Evolutionary conservation across 2,113 vertebrate genomes (phyloP), one percentile per base, ranked within the genome.

Genomic region (Clarias macrocephalus): DNA sequence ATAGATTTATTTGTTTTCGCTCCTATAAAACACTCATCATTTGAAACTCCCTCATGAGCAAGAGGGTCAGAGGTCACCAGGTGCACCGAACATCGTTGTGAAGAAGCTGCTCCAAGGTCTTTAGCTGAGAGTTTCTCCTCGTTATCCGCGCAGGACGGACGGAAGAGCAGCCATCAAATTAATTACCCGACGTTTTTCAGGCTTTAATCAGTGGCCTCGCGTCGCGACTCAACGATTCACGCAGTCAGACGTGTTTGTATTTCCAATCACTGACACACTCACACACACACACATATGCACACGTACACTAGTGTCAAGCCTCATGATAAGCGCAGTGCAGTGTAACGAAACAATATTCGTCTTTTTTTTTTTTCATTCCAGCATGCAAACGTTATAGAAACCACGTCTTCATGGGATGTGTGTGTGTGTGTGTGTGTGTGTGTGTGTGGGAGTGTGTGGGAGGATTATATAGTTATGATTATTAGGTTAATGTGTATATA

Each of bases 171-270:
- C 84, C 76, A 85, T 85, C 80, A 89, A 84, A 89, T 89, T 89
- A 89, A 89, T 89, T 89, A 89, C 83, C 52, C 68, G 68, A 89
- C 57, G 63, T 33, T 76, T 77, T 77, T 79, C 54, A 59, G 9
- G 83, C 68, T 87, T 89, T 89, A 89, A 89, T 89, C 86, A 89
- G 86, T 84, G 83, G 86, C 83, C 88, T 89, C 3, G 65, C 87
- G 76, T 75, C 77, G 77, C 68, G 48, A 59, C 60, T 66, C 59
- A 37, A 18, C 0, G 37, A 81, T 52, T 79, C 80, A 82, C 11
- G 65, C 12, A 82, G 56, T 6, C 54, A 79, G 76, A 79, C 52
- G 54, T 73, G 57, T 76, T 81, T 68, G 28, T 30, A 54, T 63
- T 77, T 77, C 52, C 18, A 52, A 48, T 76, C 72, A 63, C 28